A percentile compares a stretch with the other conserved stretches of the same genome.
phyloP scores from a whole-genome alignment of 2,797 vertebrate species.

The Falco biarmicus region DNA sequence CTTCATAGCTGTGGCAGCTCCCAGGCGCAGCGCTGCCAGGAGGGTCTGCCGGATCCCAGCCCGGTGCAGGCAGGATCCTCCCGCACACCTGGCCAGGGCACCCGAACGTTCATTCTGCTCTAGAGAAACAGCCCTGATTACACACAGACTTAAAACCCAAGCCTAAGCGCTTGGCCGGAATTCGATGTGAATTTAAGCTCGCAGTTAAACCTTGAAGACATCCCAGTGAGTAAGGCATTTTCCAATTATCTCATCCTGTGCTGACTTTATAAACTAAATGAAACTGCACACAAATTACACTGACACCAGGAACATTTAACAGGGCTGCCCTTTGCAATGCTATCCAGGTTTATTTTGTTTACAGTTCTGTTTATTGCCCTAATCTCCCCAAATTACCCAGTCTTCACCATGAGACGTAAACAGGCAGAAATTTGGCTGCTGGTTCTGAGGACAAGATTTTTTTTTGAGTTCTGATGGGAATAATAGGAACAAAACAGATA shows the following conservation, averaged over 20 bases:
- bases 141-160: fast-evolving
- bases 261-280: not conserved
- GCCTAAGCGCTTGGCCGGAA: not conserved
- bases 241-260: not conserved
- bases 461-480: not conserved
- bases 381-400: not conserved
- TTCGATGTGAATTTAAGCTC: not conserved
- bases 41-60: not conserved
- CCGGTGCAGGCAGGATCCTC: not conserved
- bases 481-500: not conserved
- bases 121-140: fast-evolving
- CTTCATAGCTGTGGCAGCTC: not conserved
- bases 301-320: not conserved
- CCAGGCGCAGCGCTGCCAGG: not conserved
- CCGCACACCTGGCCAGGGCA: not conserved
- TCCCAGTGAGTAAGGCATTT: not conserved
- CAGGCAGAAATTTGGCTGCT: not conserved
- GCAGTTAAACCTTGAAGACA: not conserved
- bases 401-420: not conserved
- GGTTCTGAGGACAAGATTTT: not conserved
- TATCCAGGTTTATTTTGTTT: constrained; percentile 31
- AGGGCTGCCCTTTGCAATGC: constrained; percentile 13
- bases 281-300: constrained; percentile 40
- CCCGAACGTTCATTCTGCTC: fast-evolving
- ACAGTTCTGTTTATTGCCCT: not conserved